phyloP scores from a whole-genome alignment of 2,888 invertebrate genomes.

The Acanthopleura granulata region DNA sequence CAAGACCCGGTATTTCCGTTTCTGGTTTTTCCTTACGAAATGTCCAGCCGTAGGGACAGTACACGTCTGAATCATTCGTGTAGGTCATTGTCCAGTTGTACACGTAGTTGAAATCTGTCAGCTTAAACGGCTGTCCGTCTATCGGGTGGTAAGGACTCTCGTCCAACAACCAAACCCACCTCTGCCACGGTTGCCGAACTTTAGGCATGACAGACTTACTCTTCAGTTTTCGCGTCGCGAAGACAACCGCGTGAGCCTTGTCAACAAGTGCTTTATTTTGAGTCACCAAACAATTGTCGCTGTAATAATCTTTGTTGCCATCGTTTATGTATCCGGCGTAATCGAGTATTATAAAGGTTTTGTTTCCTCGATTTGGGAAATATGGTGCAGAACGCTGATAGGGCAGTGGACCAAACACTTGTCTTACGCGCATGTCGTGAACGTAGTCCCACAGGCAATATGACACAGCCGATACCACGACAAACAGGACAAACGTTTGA shows the following conservation, averaged over 20 bases:
- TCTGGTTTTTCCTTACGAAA: neutral
- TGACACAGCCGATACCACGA: too few relatives aligned
- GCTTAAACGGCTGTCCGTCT: conserved; percentile 10
- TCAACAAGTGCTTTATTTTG: neutral
- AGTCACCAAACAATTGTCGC: neutral
- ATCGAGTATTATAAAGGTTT: conserved; percentile 13
- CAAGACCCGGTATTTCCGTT: neutral
- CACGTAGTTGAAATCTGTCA: neutral
- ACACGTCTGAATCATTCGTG: neutral
- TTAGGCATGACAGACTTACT: neutral
- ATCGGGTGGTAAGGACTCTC: conserved; percentile 17
- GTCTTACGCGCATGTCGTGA: too few relatives aligned
- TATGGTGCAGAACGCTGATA: too few relatives aligned
- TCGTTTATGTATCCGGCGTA: neutral
- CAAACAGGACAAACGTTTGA: too few relatives aligned
- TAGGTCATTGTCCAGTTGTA: conserved; percentile 21
- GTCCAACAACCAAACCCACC: conserved; percentile 19
- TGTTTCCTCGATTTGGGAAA: neutral
- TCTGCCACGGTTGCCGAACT: conserved; percentile 1
- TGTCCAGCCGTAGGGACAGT: neutral
- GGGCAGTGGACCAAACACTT: too few relatives aligned
- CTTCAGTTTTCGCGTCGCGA: neutral
- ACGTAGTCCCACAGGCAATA: too few relatives aligned
- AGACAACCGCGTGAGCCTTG: neutral
- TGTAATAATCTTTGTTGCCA: neutral